Percentiles rank a stretch among this genome's conserved stretches.
These are phyloP conservation scores for Uloborus diversus DNA, from an alignment of 1,140 invertebrate species.

Conservation along the genomic window DNA sequence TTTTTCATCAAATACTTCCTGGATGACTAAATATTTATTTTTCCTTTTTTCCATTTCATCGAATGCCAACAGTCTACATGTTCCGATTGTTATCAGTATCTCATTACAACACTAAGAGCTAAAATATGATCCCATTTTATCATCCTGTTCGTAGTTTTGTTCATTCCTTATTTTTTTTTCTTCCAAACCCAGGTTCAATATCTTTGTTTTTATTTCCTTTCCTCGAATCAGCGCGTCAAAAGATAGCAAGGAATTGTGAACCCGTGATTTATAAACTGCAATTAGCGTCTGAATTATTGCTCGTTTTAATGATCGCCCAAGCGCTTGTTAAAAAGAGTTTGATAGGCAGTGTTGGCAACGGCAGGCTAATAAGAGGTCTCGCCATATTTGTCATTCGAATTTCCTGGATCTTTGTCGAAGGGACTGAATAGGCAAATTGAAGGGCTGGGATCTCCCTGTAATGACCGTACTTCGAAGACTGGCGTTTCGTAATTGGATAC, in stretches of 20 bases:
- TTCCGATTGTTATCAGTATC: conserved; percentile 38
- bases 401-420: conserved; percentile 11
- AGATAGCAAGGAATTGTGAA: conserved; percentile 9
- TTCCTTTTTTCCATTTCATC: conserved; percentile 8
- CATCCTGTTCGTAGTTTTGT: not conserved
- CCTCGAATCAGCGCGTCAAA: conserved; percentile 43
- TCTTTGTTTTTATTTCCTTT: not conserved
- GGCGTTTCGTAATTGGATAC: conserved; percentile 38
- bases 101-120: conserved; percentile 35
- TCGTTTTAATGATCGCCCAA: conserved; percentile 46
- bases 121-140: conserved; percentile 17
- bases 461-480: conserved; percentile 22
- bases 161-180: conserved; percentile 1
- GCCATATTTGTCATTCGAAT: conserved; percentile 40
- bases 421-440: conserved; percentile 40
- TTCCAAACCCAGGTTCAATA: not conserved
- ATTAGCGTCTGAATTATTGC: conserved; percentile 49
- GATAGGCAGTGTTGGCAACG: conserved; percentile 40
- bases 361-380: conserved; percentile 47
- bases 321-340: conserved; percentile 50
- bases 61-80: not conserved
- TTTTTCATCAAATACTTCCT: not conserved
- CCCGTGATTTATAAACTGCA: conserved; percentile 42
- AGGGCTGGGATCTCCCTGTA: conserved; percentile 8
- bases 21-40: conserved; percentile 11